Conservation (phyloP, 2,113 vertebrate species). For the Miniopterus natalensis region DNA sequence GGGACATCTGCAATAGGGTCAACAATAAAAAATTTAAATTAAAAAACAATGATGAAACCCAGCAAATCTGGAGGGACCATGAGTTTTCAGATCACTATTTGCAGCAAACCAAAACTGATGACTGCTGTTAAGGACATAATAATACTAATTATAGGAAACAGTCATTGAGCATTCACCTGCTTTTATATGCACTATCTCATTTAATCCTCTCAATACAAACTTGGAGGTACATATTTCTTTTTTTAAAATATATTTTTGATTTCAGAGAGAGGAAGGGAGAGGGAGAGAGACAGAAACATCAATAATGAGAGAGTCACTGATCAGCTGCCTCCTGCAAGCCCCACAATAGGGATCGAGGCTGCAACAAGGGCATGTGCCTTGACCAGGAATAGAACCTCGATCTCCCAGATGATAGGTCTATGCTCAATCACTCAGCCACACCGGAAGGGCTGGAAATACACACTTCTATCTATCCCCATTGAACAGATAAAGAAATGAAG, state of each 20-base stretch:
- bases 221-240: neutral
- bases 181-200: conserved; percentile 8
- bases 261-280: no score
- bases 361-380: no score
- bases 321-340: no score
- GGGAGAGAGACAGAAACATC: no score
- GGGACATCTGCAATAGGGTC: neutral
- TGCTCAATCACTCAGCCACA: no score
- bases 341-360: no score
- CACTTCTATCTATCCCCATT: neutral
- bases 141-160: neutral
- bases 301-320: no score
- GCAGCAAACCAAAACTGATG: neutral
- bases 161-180: neutral
- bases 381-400: no score
- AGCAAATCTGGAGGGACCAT: neutral
- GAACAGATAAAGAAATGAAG: neutral
- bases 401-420: no score
- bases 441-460: no score
- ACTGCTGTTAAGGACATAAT: neutral
- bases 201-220: conserved; percentile 30
- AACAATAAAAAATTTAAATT: neutral
- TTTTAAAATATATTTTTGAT: no score
- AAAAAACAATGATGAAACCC: neutral
- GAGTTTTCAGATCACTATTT: neutral